Conservation (phyloP, 2,888 invertebrate genomes). For the Eilema sororculum region DNA sequence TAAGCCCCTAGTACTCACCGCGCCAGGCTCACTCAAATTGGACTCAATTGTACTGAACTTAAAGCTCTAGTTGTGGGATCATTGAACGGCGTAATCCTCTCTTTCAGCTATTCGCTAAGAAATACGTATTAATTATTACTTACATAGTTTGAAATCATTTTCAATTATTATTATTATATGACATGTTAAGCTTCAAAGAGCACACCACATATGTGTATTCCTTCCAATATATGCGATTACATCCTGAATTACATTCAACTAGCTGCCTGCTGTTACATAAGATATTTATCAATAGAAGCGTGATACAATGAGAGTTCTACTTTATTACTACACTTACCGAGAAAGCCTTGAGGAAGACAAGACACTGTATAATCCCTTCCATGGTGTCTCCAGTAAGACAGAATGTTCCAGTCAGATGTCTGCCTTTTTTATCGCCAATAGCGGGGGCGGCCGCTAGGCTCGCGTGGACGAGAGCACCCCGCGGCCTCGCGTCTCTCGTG, state of each 20-base stretch:
- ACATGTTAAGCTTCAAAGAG: conserved; percentile 40
- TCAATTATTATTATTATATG: conserved; percentile 42
- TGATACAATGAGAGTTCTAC: background rate
- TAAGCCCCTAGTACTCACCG: conserved; percentile 58
- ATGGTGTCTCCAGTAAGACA: conserved; percentile 96
- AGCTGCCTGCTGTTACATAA: no score
- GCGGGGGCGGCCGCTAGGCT: conserved; percentile 92
- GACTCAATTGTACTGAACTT: conserved; percentile 56
- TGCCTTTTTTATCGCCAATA: conserved; percentile 90
- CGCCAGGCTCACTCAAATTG: conserved; percentile 50
- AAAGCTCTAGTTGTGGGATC: conserved; percentile 42
- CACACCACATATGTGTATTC: conserved; percentile 25
- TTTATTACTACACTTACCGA: conserved; percentile 90
- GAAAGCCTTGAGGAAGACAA: conserved; percentile 96
- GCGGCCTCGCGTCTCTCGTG: conserved; percentile 85
- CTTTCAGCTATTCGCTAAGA: conserved; percentile 50
- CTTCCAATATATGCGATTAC: background rate
- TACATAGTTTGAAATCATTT: conserved; percentile 51
- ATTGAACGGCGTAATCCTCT: conserved; percentile 49
- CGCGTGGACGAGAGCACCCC: conserved; percentile 92
- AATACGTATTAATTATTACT: conserved; percentile 59
- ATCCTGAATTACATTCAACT: background rate
- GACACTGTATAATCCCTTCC: conserved; percentile 97
- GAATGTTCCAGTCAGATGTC: conserved; percentile 95
- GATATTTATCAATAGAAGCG: background rate